Base-by-base conservation (phyloP, 2,797 vertebrate species). In the Pogoniulus pusillus region DNA sequence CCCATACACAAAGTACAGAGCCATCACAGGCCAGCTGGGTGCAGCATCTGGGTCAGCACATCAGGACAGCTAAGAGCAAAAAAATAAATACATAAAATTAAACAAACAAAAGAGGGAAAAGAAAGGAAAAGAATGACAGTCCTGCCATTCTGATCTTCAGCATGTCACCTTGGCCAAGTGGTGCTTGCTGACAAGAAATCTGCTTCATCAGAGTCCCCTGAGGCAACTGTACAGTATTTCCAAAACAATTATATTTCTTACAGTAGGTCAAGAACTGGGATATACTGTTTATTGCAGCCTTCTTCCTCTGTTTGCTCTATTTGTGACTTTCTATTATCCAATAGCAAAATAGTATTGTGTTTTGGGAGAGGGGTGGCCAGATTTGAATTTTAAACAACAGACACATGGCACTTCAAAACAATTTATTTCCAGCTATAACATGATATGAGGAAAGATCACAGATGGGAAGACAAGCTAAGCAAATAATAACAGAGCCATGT, bases 351-450 rank as follows among this genome's bases (percentile, higher is more conserved):
- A 90, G 34, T 63, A 32, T 75, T 82, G 17, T 51, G 64, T 47
- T 63, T 71, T 34, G 41, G 47, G 57, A 34, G 49, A 65, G 82
- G 12, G 10, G 49, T 49, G 88, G 82, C 91, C 91, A 59, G 85
- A 81, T 81, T 80, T 43, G 76, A 84, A 87, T 91, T 93, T 89
- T 87, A 94, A 90, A 84, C 82, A 49, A 16, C 69, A 95, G 47
- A 85, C 59, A 82, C 35, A 11, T 47, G 87, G 34, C 41, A 74
- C 62, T 89, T 87, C 73, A 94, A 89, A 93, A 85, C 71, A 60
- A 41, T 87, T 90, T 91, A 83, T 72, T 84, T 92, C 80, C 82
- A 57, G 12, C 62, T 94, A 86, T 74, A 94, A 82, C 62, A 82
- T 39, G 45, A 77, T 23, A 77, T 10, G 20, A 92, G 65, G 89